A percentile compares a stretch with the other conserved stretches of the same genome.
Conservation (phyloP, 2,797 vertebrate genomes). For the Chelonia mydas region DNA sequence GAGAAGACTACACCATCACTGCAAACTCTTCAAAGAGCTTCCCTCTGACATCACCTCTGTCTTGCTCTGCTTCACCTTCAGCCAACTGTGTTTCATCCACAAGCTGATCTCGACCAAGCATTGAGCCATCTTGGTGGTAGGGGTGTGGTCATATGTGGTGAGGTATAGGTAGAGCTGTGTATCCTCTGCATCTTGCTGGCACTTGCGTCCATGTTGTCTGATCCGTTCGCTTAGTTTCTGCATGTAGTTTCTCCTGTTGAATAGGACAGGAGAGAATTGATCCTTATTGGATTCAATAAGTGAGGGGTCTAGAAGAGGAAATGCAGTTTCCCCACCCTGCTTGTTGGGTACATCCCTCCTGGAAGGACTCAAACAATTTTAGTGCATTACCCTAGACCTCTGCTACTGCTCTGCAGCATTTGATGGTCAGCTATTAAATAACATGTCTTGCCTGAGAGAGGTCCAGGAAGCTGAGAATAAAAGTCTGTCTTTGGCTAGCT, state of each 20-base stretch:
- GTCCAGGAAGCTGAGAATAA: not conserved
- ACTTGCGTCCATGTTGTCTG: fast-evolving
- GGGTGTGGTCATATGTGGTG: fast-evolving
- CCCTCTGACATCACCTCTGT: not conserved
- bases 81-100: fast-evolving
- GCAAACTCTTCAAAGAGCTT: not conserved
- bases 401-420: constrained; percentile 20
- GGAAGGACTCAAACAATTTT: not conserved
- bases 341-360: not conserved
- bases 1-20: not conserved
- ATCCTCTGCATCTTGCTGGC: fast-evolving
- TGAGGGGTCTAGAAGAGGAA: not conserved
- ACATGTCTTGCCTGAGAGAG: not conserved
- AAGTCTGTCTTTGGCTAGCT: not conserved
- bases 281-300: too few species aligned
- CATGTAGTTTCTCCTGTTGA: fast-evolving
- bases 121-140: fast-evolving
- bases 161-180: not conserved
- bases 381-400: constrained; percentile 23
- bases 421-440: constrained; percentile 8
- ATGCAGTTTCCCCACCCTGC: not conserved
- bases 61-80: not conserved
- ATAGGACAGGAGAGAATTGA: not conserved
- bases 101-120: fast-evolving
- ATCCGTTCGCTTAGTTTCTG: not conserved